Base-by-base conservation (phyloP, 2,888 invertebrate genomes). In the Cacoxenus indagator region DNA sequence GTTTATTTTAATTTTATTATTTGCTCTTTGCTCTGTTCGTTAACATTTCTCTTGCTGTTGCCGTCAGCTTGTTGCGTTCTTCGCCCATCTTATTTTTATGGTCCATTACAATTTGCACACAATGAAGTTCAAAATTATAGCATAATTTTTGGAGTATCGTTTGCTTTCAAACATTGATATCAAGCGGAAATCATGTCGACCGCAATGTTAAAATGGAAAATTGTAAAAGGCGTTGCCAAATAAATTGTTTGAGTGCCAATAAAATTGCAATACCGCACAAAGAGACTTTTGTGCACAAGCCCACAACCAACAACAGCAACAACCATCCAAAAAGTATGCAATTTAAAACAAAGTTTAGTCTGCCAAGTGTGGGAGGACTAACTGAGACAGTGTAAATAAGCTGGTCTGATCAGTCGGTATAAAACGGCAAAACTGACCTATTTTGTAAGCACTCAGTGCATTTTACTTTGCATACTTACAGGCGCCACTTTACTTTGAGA, bases 1-100 rank as follows among this genome's bases (percentile, higher is more conserved):
- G 43, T 62, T 24, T 62, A 43, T 62, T 62, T 43, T 45, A 62
- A 62, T 62, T n/a, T 62, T 45, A 62, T 45, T 45, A 1, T 22
- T 51, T 22, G 9, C 6, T 14, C 27, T 19, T 37, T 61, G 37
- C 37, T 43, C 43, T 27, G 4, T 22, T 45, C 11, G 26, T 14
- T 17, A 17, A 57, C 57, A 37, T 19, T 62, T 22, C 43, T 22
- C 22, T 45, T 62, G 45, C 24, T 62, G 19, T 74, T 81, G 74
- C 69, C 78, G 79, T 71, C 75, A 73, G 76, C 74, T 81, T 78
- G 81, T 78, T 83, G 84, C 78, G 79, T 78, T 22, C 14, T 43
- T 4, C n/a, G 11, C 24, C 24, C 2, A n/a, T n/a, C n/a, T n/a
- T n/a, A n/a, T 73, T 78, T 82, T 78, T 75, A 80, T 78, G 82